Conservation (phyloP, 2,797 vertebrate species). For the Crenuchus spilurus region DNA sequence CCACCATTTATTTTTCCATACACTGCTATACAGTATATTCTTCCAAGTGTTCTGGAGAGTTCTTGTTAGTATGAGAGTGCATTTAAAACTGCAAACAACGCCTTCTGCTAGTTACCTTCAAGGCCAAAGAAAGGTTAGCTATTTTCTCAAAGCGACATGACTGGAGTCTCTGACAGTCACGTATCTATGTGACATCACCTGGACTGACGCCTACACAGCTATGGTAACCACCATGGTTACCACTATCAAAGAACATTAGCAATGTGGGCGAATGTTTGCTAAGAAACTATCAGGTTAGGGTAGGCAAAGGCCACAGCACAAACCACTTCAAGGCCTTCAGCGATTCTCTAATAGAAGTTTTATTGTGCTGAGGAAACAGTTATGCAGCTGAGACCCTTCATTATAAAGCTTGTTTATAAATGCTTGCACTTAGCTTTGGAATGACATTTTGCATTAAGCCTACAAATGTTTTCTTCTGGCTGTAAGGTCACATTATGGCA, state of each 20-base stretch:
- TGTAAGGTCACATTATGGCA: not conserved
- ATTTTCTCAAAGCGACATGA: constrained; percentile 18
- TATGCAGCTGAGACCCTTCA: not conserved
- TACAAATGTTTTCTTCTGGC: not conserved
- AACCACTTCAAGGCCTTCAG: not conserved
- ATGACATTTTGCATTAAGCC: not conserved
- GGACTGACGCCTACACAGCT: constrained; percentile 25
- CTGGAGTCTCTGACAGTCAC: constrained; percentile 8
- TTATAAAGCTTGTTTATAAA: no score
- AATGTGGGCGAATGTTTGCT: constrained; percentile 13
- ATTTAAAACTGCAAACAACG: not conserved
- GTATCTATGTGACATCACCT: constrained; percentile 19
- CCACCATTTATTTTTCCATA: not conserved
- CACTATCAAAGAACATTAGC: constrained; percentile 12
- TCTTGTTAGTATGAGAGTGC: not conserved
- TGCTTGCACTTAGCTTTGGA: not conserved
- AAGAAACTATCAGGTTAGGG: not conserved
- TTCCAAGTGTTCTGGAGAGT: not conserved
- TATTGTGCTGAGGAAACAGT: not conserved
- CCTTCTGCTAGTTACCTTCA: not conserved
- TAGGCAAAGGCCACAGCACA: not conserved
- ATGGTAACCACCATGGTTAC: constrained; percentile 45
- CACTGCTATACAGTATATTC: not conserved
- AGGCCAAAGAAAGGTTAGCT: constrained; percentile 19
- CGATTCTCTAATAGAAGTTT: not conserved